Evolutionary conservation across 2,113 vertebrate genomes (phyloP).

Genomic region (Picathartes gymnocephalus): DNA sequence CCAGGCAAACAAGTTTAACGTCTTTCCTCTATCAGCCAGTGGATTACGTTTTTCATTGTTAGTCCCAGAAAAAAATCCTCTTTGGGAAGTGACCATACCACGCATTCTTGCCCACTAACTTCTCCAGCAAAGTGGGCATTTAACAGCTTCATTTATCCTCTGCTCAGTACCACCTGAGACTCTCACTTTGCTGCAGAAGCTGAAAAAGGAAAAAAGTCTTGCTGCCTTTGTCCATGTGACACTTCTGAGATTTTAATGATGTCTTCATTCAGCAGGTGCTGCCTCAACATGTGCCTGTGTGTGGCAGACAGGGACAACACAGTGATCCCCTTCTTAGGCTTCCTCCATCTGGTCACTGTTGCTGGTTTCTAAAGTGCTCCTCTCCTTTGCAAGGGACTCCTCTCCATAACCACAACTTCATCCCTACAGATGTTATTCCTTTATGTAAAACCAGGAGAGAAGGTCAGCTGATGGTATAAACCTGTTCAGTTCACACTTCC

Average conservation of each 20-base stretch:
- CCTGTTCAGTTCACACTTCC: neutral
- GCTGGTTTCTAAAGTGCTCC: neutral
- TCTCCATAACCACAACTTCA: neutral
- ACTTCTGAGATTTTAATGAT: neutral
- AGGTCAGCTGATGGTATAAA: neutral
- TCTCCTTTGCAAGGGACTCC: neutral
- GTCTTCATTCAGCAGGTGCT: neutral
- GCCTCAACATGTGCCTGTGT: neutral
- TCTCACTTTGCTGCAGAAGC: neutral
- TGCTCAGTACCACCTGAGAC: neutral
- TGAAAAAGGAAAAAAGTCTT: neutral
- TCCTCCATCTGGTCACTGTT: neutral
- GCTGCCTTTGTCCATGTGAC: neutral
- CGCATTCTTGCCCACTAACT: neutral
- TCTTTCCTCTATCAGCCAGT: neutral
- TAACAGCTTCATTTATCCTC: neutral
- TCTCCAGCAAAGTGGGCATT: neutral
- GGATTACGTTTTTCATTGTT: neutral
- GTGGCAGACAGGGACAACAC: neutral
- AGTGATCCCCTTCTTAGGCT: neutral
- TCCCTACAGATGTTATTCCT: neutral
- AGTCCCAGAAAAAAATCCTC: neutral
- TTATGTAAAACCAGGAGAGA: neutral
- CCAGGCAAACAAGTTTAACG: neutral
- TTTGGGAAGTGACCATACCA: neutral